Conservation (phyloP, 2,113 vertebrate genomes). For the Prionailurus viverrinus region DNA sequence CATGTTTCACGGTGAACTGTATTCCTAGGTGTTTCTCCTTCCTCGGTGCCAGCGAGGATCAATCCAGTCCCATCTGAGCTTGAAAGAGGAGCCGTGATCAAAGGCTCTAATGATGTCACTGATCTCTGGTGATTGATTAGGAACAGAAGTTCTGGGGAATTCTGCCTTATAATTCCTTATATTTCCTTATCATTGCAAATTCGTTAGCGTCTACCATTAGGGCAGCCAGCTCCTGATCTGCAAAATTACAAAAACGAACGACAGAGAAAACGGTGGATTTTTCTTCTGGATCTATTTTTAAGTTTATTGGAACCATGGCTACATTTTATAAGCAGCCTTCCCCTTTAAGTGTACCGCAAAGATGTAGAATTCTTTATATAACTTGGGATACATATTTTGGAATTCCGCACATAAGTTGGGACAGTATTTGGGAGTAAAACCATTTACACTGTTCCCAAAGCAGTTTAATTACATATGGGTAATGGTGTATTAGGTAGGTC, state of each 20-base stretch:
- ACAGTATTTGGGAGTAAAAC: neutral
- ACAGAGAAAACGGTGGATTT: neutral
- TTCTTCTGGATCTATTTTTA: slow-evolving; percentile 51
- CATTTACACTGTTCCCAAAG: slow-evolving; percentile 19
- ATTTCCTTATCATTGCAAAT: slow-evolving; percentile 85
- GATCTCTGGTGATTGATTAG: slow-evolving; percentile 97
- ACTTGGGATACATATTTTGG: neutral
- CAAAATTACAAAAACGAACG: slow-evolving; percentile 36
- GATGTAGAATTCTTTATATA: neutral
- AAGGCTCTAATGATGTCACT: slow-evolving; percentile 93
- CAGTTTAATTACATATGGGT: neutral
- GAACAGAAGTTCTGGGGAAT: slow-evolving; percentile 92
- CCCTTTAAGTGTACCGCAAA: neutral
- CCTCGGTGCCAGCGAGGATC: slow-evolving; percentile 83
- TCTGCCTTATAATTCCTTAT: slow-evolving; percentile 58
- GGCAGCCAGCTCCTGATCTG: slow-evolving; percentile 58
- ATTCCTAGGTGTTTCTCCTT: slow-evolving; percentile 87
- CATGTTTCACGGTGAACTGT: slow-evolving; percentile 88
- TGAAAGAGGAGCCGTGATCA: slow-evolving; percentile 96
- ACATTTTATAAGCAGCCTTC: neutral
- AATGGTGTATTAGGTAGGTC: neutral
- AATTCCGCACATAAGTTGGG: slow-evolving; percentile 9
- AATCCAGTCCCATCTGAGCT: slow-evolving; percentile 84
- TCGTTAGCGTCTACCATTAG: slow-evolving; percentile 82
- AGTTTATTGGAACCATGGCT: neutral